These are phyloP conservation scores for Stichopus chloronotus DNA, from an alignment of 35 echinoderm and acorn worm genomes.

Conservation along the genomic window DNA sequence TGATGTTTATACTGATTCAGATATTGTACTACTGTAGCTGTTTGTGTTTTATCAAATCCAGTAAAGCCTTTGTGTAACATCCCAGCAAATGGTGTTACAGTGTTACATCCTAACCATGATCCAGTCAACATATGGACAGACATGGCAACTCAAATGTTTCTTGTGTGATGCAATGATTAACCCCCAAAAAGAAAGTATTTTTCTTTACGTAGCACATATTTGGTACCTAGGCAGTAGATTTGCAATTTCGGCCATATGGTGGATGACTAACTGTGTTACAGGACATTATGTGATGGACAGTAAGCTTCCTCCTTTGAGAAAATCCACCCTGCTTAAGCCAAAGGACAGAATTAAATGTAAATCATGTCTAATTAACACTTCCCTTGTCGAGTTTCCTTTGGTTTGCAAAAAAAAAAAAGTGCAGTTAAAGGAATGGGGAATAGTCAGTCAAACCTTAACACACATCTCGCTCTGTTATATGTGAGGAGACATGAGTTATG, in stretches of 20 bases:
- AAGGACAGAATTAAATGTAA: not conserved
- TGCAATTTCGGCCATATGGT: not conserved
- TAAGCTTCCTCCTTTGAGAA: not conserved
- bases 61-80: too few species aligned
- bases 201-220: too few species aligned
- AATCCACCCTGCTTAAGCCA: not conserved
- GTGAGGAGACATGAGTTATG: not conserved
- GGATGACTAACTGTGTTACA: not conserved
- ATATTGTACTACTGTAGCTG: too few species aligned
- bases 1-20: too few species aligned
- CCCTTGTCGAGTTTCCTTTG: not conserved
- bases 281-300: not conserved
- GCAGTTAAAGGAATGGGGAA: not conserved
- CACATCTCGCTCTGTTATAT: not conserved
- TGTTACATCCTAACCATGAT: too few species aligned
- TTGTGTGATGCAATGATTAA: too few species aligned
- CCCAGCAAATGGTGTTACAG: too few species aligned
- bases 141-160: too few species aligned
- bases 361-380: not conserved
- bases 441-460: not conserved
- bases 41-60: too few species aligned
- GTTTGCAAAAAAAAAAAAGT: not conserved
- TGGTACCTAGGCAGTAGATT: too few species aligned
- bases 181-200: too few species aligned
- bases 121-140: too few species aligned